Conservation (phyloP, 2,113 vertebrate species). For the Penelope pileata region DNA sequence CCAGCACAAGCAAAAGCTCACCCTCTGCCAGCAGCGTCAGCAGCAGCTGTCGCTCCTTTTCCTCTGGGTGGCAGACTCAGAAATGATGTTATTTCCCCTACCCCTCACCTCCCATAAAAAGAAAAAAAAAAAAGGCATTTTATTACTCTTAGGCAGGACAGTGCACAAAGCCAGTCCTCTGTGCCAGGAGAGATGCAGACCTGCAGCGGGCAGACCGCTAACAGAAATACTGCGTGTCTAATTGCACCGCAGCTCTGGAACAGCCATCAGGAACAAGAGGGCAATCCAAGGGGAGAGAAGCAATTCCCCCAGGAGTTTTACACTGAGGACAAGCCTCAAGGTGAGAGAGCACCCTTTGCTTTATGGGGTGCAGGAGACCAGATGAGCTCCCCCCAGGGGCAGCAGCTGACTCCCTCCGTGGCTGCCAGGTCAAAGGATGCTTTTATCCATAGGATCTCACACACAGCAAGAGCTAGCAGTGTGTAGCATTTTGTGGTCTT, state of each 20-base stretch:
- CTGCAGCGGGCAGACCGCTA: accelerated
- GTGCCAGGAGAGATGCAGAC: not conserved
- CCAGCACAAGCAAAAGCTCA: not conserved
- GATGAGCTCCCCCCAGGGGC: not conserved
- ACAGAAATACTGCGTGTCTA: accelerated
- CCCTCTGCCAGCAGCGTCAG: not conserved
- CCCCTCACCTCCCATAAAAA: no score
- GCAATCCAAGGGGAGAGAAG: not conserved
- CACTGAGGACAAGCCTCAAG: not conserved
- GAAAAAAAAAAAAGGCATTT: not conserved
- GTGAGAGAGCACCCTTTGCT: not conserved
- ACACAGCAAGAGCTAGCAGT: not conserved
- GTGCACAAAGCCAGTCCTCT: not conserved
- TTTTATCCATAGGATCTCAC: not conserved
- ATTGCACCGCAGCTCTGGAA: not conserved
- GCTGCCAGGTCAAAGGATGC: not conserved
- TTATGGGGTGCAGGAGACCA: not conserved
- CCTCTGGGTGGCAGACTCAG: not conserved
- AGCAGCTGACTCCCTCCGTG: not conserved
- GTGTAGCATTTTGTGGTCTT: not conserved
- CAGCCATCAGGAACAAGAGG: not conserved
- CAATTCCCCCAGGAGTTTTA: not conserved
- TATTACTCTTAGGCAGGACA: not conserved
- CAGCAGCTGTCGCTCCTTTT: not conserved
- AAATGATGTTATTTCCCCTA: not conserved